Evolutionary conservation across 2,888 invertebrate species (phyloP), one percentile per base, ranked within the genome.

Genomic region (Leptothorax acervorum): DNA sequence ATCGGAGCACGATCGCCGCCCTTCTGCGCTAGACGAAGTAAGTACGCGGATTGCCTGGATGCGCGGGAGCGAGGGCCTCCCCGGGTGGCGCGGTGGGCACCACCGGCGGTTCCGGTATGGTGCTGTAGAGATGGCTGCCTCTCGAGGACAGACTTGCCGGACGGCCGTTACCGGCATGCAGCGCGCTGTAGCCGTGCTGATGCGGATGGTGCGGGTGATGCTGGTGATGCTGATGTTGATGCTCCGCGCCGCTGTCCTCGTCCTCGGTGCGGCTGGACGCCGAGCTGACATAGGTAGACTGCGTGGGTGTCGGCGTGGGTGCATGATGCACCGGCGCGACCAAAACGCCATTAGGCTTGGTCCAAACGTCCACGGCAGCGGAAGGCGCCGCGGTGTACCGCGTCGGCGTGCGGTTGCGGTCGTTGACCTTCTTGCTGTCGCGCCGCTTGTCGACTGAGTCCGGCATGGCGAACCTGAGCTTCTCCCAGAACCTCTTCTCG

Each of bases 401-500:
- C 79, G 96, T 95, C 90, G 96, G 96, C 79, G 95, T 95, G 60
- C 93, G 92, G 93, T 96, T 96, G 89, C 96, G 96, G 92, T 96
- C 96, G 92, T 95, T 95, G 91, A 96, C 96, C 94, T 96, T 96
- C 88, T 96, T 88, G 76, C 83, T 89, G 82, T 91, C 89, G 23
- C 89, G 89, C 63, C 92, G 85, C 51, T 92, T 92, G 86, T 94
- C 96, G 86, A 96, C 96, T 5, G 97, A 97, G 94, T 98, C 98
- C 85, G 97, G 97, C 95, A 98, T 96, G 84, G 97, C 96, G 93
- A 95, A 96, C 65, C 97, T 96, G 87, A 98, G 96, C 94, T 97
- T 97, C 92, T 98, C 97, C 98, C 98, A 98, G 95, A 98, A 98
- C 88, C 97, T 96, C 75, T 97, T 96, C 93, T 98, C 98, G 88